Base-by-base conservation (phyloP, 2,113 vertebrate genomes). In the Dicaeum eximium region DNA sequence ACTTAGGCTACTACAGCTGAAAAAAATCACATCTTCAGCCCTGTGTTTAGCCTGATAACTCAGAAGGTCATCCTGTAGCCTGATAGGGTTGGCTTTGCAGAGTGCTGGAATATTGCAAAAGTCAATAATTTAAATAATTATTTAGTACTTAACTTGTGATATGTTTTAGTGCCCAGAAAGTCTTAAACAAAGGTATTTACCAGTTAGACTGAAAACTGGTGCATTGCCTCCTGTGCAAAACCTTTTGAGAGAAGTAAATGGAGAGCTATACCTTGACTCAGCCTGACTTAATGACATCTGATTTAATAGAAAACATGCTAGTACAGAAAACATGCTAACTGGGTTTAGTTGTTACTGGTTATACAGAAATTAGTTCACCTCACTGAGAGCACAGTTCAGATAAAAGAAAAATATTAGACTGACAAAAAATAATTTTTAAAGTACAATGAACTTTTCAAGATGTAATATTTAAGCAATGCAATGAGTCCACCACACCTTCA, bases 31-130 rank as follows among this genome's bases (percentile, higher is more conserved):
- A 30, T 16, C 33, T 73, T 79, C 61, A 74, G 25, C 7, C 19
- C 7, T 40, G 8, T 58, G 13, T 62, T 89, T 65, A 58, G 20
- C 42, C 44, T 67, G 15, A 48, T 88, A 87, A 56, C 18, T 80
- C 37, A 15, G 12, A 54, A 42, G 7, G 15, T 62, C 45, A 23
- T 61, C 7, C 1, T 0, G 0, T 25, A 86, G 28, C 4, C 25
- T 74, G 7, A 9, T 30, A 40, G 8, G 3, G 11, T 6, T 77
- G 13, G 38, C 78, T 84, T 72, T 93, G 38, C 13, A 89, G 33
- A 38, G 16, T 58, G 28, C 4, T 27, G 4, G 22, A 85, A 42
- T 35, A 85, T n/a, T 70, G 4, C 10, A 77, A 33, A 11, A 70
- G 35, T 42, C 13, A 53, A 31, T 53, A 61, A 11, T 69, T 85